Conservation (phyloP, 2,797 vertebrate species). For the Microchirus variegatus region DNA sequence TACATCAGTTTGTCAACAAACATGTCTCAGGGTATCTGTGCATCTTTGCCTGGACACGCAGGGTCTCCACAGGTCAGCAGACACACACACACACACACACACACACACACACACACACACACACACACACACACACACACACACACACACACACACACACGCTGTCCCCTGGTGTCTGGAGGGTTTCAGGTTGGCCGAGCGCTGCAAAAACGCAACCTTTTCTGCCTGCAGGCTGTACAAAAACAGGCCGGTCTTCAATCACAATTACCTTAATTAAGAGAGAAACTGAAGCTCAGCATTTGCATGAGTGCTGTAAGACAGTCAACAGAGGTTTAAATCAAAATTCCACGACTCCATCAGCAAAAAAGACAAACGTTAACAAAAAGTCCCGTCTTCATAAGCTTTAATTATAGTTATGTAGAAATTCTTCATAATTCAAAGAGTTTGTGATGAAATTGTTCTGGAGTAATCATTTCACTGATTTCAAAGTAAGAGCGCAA, state of each 20-base stretch:
- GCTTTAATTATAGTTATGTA: not conserved
- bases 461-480: slow-evolving; percentile 7
- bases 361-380: slow-evolving; percentile 50
- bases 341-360: slow-evolving; percentile 63
- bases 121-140: too few relatives aligned
- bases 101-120: too few relatives aligned
- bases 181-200: slow-evolving; percentile 60
- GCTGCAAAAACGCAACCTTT: slow-evolving; percentile 70
- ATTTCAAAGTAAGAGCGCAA: slow-evolving; percentile 58
- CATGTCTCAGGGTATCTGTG: slow-evolving; percentile 41
- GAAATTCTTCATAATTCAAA: slow-evolving; percentile 8
- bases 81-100: slow-evolving; percentile 21
- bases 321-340: slow-evolving; percentile 74
- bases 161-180: slow-evolving; percentile 58
- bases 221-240: slow-evolving; percentile 66
- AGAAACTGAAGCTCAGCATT: slow-evolving; percentile 74
- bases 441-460: slow-evolving; percentile 31
- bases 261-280: slow-evolving; percentile 79
- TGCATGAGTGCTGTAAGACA: slow-evolving; percentile 31
- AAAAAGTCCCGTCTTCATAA: not conserved
- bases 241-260: slow-evolving; percentile 79
- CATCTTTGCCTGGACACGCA: slow-evolving; percentile 55
- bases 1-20: slow-evolving; percentile 49
- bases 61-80: slow-evolving; percentile 63
- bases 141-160: slow-evolving; percentile 17